These are phyloP conservation scores for Julus scanicus DNA, from an alignment of 2,888 invertebrate genomes.

Conservation along the genomic window DNA sequence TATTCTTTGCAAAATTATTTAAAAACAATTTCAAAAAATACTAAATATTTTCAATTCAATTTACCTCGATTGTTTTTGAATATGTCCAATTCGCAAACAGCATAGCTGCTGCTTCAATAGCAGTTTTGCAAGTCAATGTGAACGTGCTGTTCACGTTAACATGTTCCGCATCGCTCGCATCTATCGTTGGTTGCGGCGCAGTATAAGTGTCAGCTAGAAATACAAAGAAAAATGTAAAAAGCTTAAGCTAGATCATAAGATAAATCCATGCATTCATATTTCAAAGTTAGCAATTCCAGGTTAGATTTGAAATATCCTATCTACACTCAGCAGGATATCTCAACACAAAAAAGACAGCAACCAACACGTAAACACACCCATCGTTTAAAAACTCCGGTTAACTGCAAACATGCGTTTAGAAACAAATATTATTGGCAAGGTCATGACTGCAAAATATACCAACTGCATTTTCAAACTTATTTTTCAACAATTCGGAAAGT, in stretches of 20 bases:
- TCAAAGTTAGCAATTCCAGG: neutral
- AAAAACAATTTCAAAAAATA: no score
- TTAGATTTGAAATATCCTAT: neutral
- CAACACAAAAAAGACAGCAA: neutral
- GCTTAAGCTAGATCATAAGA: neutral
- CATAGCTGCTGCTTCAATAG: slow-evolving; percentile 60
- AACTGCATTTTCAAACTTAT: neutral
- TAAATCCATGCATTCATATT: neutral
- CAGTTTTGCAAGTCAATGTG: slow-evolving; percentile 60
- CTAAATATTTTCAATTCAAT: no score
- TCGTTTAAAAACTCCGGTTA: neutral
- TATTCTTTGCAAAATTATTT: no score
- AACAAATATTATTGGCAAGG: neutral
- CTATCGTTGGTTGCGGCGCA: slow-evolving; percentile 60
- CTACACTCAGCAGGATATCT: neutral
- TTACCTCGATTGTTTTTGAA: slow-evolving; percentile 59
- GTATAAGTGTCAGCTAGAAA: slow-evolving; percentile 59
- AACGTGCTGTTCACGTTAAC: slow-evolving; percentile 60
- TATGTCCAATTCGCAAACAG: slow-evolving; percentile 60
- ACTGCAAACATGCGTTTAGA: slow-evolving; percentile 12
- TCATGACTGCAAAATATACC: no score
- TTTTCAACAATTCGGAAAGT: neutral
- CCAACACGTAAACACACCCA: neutral
- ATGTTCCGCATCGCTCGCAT: slow-evolving; percentile 60
- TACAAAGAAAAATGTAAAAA: neutral